These are phyloP conservation scores for Lepidurus arcticus DNA, from an alignment of 1,140 invertebrate species.

Conservation along the genomic window DNA sequence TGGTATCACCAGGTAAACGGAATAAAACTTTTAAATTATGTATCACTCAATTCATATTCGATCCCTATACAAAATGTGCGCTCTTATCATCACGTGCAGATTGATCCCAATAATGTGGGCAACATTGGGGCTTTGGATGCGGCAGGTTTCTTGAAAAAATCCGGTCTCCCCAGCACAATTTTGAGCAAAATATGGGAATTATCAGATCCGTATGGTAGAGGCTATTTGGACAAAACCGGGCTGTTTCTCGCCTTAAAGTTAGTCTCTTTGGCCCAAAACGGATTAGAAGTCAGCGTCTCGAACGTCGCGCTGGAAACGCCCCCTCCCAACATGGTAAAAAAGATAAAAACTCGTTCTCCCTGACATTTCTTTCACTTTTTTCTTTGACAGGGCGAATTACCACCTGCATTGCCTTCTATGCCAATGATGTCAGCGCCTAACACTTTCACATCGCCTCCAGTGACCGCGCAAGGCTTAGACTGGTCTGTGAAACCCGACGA, in stretches of 20 bases:
- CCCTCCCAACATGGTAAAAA: conserved; percentile 79
- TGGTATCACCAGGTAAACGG: conserved; percentile 70
- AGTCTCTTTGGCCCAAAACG: conserved; percentile 83
- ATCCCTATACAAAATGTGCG: conserved; percentile 35
- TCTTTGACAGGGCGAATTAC: conserved; percentile 55
- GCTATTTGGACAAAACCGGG: conserved; percentile 76
- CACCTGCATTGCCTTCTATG: conserved; percentile 32
- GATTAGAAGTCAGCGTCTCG: conserved; percentile 69
- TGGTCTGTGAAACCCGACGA: conserved; percentile 78
- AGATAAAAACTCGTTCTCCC: neutral
- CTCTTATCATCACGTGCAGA: conserved; percentile 46
- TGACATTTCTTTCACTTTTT: neutral
- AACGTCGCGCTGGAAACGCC: conserved; percentile 72
- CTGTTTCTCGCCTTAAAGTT: conserved; percentile 88
- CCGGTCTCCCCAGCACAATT: conserved; percentile 82
- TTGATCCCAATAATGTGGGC: conserved; percentile 70
- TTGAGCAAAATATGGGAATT: conserved; percentile 90
- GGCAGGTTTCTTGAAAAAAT: conserved; percentile 90
- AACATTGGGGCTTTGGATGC: conserved; percentile 82
- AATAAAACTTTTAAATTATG: conserved; percentile 34
- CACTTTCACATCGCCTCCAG: conserved; percentile 25
- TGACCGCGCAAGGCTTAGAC: conserved; percentile 48
- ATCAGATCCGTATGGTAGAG: conserved; percentile 84
- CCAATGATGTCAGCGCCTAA: conserved; percentile 27
- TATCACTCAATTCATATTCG: conserved; percentile 28